A percentile compares a stretch with the other conserved stretches of the same genome.
phyloP scores from a whole-genome alignment of 1,140 invertebrate species.

The Delia radicum region DNA sequence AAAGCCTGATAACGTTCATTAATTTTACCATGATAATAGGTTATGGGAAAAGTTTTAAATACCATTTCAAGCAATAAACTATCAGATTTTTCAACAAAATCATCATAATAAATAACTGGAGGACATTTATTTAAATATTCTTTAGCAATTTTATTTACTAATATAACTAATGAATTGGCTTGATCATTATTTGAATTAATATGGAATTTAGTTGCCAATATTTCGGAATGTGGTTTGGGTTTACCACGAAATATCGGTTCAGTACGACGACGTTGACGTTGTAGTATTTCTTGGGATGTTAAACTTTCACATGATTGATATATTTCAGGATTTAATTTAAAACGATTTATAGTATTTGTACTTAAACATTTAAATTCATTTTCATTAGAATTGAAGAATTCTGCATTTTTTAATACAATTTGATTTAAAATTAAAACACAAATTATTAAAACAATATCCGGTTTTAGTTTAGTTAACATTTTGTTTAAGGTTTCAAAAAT shows the following conservation, averaged over 20 bases:
- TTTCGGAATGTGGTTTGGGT: slow-evolving; percentile 60
- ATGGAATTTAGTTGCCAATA: slow-evolving; percentile 58
- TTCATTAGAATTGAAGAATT: not conserved
- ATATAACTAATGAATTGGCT: slow-evolving; percentile 59
- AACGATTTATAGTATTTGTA: slow-evolving; percentile 35
- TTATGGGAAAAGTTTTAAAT: slow-evolving; percentile 61
- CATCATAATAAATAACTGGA: slow-evolving; percentile 66
- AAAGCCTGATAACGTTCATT: slow-evolving; percentile 45
- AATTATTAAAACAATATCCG: not conserved
- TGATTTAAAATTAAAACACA: not conserved
- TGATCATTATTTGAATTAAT: slow-evolving; percentile 55
- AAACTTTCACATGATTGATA: slow-evolving; percentile 30
- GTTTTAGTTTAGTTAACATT: not conserved
- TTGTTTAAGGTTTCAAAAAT: too few species aligned
- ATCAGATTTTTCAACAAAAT: slow-evolving; percentile 59
- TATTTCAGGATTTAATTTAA: slow-evolving; percentile 35
- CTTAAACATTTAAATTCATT: slow-evolving; percentile 42
- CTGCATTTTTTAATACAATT: not conserved
- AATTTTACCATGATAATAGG: slow-evolving; percentile 64
- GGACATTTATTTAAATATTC: slow-evolving; percentile 63
- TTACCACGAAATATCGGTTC: slow-evolving; percentile 59
- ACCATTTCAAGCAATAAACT: slow-evolving; percentile 60
- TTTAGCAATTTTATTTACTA: slow-evolving; percentile 61
- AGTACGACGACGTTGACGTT: slow-evolving; percentile 37
- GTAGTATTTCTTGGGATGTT: not conserved